Percentiles rank a stretch among this genome's conserved stretches.
These are phyloP conservation scores for Riparia riparia DNA, from an alignment of 2,113 vertebrate genomes.

Conservation along the genomic window DNA sequence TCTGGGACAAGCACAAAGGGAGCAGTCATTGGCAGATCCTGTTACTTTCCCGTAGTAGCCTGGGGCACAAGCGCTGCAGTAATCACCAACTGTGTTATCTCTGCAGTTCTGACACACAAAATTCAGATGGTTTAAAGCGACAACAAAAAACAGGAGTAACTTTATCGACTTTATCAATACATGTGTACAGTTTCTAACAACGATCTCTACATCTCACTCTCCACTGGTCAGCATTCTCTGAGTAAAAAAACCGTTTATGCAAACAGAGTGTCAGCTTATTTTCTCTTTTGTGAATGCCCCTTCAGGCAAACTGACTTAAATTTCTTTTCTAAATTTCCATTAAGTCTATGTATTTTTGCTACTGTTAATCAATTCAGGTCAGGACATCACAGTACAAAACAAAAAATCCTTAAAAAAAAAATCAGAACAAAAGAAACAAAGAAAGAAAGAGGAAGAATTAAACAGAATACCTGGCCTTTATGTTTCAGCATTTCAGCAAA, in stretches of 20 bases:
- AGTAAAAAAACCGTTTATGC: neutral
- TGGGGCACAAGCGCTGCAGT: constrained; percentile 83
- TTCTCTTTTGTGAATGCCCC: neutral
- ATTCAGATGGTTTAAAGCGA: constrained; percentile 10
- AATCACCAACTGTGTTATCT: constrained; percentile 85
- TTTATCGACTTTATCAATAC: neutral
- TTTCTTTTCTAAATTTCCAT: neutral
- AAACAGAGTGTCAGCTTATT: neutral
- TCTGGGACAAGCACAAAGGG: constrained; percentile 89
- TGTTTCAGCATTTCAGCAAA: neutral
- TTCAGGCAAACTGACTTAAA: neutral
- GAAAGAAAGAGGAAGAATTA: neutral
- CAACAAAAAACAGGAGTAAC: neutral
- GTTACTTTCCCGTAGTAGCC: constrained; percentile 87
- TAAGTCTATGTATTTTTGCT: neutral
- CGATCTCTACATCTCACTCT: neutral
- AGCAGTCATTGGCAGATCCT: constrained; percentile 85
- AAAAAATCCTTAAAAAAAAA: neutral
- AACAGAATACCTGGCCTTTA: neutral
- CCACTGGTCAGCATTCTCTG: neutral
- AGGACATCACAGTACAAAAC: neutral
- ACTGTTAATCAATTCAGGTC: neutral
- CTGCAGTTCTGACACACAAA: constrained; percentile 81
- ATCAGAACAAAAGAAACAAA: neutral
- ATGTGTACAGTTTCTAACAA: neutral